phyloP scores from a whole-genome alignment of 2,797 vertebrate species.

The Cuculus canorus region DNA sequence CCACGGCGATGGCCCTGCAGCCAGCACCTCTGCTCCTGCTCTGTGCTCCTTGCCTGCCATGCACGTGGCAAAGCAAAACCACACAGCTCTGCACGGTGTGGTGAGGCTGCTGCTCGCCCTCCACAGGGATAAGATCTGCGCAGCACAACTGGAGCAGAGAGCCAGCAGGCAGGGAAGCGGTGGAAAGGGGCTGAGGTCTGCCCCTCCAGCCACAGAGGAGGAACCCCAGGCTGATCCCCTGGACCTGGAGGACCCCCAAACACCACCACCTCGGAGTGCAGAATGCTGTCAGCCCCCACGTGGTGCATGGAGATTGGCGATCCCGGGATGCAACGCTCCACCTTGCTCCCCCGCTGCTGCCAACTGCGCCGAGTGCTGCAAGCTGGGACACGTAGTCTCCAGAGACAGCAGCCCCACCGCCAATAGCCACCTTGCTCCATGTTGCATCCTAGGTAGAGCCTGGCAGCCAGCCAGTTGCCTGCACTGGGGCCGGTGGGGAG shows the following conservation, averaged over 20 bases:
- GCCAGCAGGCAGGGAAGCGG: fast-evolving
- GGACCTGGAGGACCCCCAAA: background rate
- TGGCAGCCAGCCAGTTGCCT: slow-evolving; percentile 29
- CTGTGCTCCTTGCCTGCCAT: fast-evolving
- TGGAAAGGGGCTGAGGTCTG: background rate
- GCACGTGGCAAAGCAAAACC: background rate
- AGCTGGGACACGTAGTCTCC: slow-evolving; percentile 59
- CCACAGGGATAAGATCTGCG: background rate
- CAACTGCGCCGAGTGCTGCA: slow-evolving; percentile 12
- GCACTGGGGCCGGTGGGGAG: background rate
- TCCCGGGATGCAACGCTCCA: slow-evolving; percentile 57
- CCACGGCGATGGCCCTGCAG: fast-evolving
- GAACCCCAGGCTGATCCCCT: fast-evolving
- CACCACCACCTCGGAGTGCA: fast-evolving
- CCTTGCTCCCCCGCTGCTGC: background rate
- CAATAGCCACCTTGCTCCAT: slow-evolving; percentile 34
- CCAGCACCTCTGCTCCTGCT: background rate
- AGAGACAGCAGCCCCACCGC: background rate
- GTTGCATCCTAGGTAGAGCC: slow-evolving; percentile 43
- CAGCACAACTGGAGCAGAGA: fast-evolving
- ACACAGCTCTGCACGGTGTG: fast-evolving
- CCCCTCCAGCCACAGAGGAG: fast-evolving
- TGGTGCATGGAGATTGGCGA: slow-evolving; percentile 28
- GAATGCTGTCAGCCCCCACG: slow-evolving; percentile 40
- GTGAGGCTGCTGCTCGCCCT: background rate